Percentiles rank a stretch among this genome's conserved stretches.
Evolutionary conservation across 2,113 vertebrate species (phyloP).

Genomic region (Cervus canadensis): DNA sequence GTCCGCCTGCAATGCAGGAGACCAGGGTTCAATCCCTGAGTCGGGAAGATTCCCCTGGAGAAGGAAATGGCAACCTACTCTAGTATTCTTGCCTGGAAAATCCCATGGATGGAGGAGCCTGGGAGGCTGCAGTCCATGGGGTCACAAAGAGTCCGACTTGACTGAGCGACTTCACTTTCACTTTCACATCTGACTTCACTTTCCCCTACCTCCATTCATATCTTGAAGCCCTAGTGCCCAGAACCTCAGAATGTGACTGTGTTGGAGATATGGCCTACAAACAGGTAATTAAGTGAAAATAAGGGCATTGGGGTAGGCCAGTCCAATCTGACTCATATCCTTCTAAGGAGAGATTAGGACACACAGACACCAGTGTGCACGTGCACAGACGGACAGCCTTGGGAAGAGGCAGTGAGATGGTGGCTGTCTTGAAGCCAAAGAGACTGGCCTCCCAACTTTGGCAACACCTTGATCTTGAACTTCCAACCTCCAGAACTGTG

Average conservation of each 20-base stretch:
- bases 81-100: too few species aligned
- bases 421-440: background rate
- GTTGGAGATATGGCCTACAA: background rate
- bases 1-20: too few species aligned
- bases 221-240: background rate
- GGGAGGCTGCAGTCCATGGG: too few species aligned
- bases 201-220: background rate
- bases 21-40: too few species aligned
- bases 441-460: background rate
- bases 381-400: accelerated
- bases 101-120: too few species aligned
- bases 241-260: background rate
- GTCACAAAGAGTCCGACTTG: too few species aligned
- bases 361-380: accelerated
- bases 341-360: background rate
- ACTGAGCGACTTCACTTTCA: too few species aligned
- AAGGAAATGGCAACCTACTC: too few species aligned
- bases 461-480: background rate
- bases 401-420: background rate
- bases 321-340: background rate
- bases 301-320: background rate
- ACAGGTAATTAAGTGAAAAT: background rate
- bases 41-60: too few species aligned
- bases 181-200: too few species aligned
- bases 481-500: background rate